Conservation (phyloP, 2,113 vertebrate species). For the Carettochelys insculpta region DNA sequence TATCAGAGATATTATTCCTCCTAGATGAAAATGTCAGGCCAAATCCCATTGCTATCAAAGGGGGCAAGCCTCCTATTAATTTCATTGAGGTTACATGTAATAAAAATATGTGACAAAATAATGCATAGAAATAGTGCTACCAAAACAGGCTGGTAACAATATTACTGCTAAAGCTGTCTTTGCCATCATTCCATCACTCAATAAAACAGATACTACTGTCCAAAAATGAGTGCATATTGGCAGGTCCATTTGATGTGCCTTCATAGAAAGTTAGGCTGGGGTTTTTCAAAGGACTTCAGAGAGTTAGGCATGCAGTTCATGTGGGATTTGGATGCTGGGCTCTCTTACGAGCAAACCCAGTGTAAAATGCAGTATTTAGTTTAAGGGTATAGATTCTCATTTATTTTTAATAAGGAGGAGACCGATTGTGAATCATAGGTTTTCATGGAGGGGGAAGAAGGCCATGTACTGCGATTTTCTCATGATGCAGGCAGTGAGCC, state of each 20-base stretch:
- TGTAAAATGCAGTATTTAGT: neutral
- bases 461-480: neutral
- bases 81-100: neutral
- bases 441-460: neutral
- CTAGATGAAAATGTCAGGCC: slow-evolving; percentile 7
- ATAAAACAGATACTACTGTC: neutral
- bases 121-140: neutral
- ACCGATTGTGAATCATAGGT: neutral
- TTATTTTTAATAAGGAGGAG: neutral
- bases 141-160: neutral
- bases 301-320: neutral
- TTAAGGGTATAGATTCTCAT: neutral
- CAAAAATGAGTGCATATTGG: neutral
- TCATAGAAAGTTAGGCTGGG: neutral
- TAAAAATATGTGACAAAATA: slow-evolving; percentile 30
- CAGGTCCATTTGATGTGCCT: neutral
- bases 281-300: neutral
- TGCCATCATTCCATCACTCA: slow-evolving; percentile 4
- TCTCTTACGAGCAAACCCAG: neutral
- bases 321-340: neutral
- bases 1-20: slow-evolving; percentile 4
- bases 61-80: neutral
- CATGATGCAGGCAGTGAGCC: fast-evolving
- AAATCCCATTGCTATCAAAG: slow-evolving; percentile 2
- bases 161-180: neutral